Evolutionary conservation across 2,888 invertebrate genomes (phyloP), one percentile per base, ranked within the genome.

Genomic region (Epiblema foenella): DNA sequence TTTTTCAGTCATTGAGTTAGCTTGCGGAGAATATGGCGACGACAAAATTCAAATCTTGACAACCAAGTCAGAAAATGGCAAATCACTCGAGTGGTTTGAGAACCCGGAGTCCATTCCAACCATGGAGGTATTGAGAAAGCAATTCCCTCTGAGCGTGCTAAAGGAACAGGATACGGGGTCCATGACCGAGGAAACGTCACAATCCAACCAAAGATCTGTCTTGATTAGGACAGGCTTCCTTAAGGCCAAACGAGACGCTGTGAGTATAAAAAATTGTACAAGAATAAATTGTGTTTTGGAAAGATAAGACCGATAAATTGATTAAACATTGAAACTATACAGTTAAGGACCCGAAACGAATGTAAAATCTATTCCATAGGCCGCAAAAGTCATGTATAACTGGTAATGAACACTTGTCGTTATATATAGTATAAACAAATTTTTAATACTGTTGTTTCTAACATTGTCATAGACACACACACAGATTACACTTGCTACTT

Each of bases 21-120:
- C 98, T 0, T 97, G 98, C 77, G 98, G 97, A 0, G 98, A 99
- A 90, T 96, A 98, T 81, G 98, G 98, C 0, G 94, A 95, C 39
- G 97, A 98, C 77, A 96, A 96, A 87, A 94, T 97, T 17, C 90
- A 95, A 15, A 81, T 89, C 0, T 92, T 98, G 78, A 95, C 96
- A 17, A 89, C 91, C 9, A 96, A 95, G 67, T 95, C 96, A 0
- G 94, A 95, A 75, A 97, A 97, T 80, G 97, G 97, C 7, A 94
- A 92, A 81, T 94, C 94, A 15, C 78, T 95, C 9, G 90, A 94
- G 10, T 97, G 96, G 96, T 96, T 97, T 77, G 93, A 95, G 8
- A 94, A 96, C 76, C 88, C 94, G 0, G 85, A 91, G 10, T 81
- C 88, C 20, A 91, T 96, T 62, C 88, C 94, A 18, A 93, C 94